Conservation (phyloP, 2,888 invertebrate species). For the Scaptomyza cyrtandrae region DNA sequence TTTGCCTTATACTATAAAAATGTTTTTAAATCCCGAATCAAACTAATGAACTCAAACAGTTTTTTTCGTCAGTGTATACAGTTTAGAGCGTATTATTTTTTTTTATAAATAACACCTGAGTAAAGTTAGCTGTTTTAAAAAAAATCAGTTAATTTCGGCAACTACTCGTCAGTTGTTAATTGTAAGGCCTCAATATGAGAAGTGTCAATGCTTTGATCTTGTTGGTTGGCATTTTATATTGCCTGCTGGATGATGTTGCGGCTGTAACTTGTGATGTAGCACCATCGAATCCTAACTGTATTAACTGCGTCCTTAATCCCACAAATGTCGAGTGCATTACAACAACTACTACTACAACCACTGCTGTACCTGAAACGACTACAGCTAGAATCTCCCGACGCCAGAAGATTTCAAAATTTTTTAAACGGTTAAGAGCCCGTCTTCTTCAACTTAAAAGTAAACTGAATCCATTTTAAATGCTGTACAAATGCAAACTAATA, state of each 20-base stretch:
- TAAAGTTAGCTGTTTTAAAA: slow-evolving; percentile 15
- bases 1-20: too few species aligned
- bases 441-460: slow-evolving; percentile 9
- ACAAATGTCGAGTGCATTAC: slow-evolving; percentile 24
- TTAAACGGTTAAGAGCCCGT: background rate
- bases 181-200: slow-evolving; percentile 28
- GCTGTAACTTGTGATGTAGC: slow-evolving; percentile 47
- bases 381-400: slow-evolving; percentile 9
- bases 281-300: slow-evolving; percentile 29
- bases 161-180: slow-evolving; percentile 12
- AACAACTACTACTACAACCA: slow-evolving; percentile 4
- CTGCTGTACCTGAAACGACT: slow-evolving; percentile 6
- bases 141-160: background rate
- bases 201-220: slow-evolving; percentile 20
- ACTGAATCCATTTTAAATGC: slow-evolving; percentile 16
- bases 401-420: background rate
- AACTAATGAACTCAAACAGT: background rate
- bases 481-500: slow-evolving; percentile 1
- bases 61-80: background rate
- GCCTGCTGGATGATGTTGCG: slow-evolving; percentile 12
- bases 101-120: slow-evolving; percentile 27
- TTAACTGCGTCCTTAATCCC: slow-evolving; percentile 29
- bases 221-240: slow-evolving; percentile 21
- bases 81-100: background rate
- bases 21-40: too few species aligned